phyloP scores from a whole-genome alignment of 2,797 vertebrate genomes.

The Sparus aurata region DNA sequence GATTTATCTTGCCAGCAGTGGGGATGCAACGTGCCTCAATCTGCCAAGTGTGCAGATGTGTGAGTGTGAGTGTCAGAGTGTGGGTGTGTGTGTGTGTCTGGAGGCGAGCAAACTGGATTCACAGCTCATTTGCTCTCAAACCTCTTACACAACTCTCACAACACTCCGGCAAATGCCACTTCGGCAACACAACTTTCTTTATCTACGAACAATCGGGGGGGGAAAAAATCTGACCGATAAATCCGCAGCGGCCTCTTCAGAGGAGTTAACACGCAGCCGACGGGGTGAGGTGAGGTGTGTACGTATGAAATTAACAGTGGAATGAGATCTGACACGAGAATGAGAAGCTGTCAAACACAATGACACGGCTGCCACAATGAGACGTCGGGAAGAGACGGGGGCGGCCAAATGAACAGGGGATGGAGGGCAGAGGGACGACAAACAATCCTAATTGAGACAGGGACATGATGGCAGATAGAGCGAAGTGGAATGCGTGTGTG shows the following conservation, averaged over 20 bases:
- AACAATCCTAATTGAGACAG: conserved; percentile 79
- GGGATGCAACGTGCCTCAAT: conserved; percentile 39
- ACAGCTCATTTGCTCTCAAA: conserved; percentile 47
- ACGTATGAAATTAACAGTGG: conserved; percentile 72
- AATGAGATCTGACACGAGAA: conserved; percentile 90
- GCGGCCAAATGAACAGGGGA: conserved; percentile 83
- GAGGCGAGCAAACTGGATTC: conserved; percentile 35
- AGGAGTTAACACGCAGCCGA: background rate
- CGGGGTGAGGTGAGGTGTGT: conserved; percentile 33
- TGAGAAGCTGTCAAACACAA: conserved; percentile 97
- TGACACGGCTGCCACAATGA: conserved; percentile 90
- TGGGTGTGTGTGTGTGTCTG: conserved; percentile 4
- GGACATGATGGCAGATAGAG: conserved; percentile 69
- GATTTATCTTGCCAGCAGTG: conserved; percentile 54
- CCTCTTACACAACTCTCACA: conserved; percentile 24
- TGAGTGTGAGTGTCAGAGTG: conserved; percentile 3
- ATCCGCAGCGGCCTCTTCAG: background rate
- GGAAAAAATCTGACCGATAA: background rate
- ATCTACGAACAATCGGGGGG: conserved; percentile 12
- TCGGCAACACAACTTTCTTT: conserved; percentile 9
- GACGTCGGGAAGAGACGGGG: conserved; percentile 50
- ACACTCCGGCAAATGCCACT: conserved; percentile 20
- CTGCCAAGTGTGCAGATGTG: conserved; percentile 51
- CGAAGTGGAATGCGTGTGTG: conserved; percentile 20
- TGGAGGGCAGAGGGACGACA: conserved; percentile 81